Percentiles rank a stretch among this genome's conserved stretches.
Conservation (phyloP, 1,140 invertebrate species). For the Drosophila parvula region DNA sequence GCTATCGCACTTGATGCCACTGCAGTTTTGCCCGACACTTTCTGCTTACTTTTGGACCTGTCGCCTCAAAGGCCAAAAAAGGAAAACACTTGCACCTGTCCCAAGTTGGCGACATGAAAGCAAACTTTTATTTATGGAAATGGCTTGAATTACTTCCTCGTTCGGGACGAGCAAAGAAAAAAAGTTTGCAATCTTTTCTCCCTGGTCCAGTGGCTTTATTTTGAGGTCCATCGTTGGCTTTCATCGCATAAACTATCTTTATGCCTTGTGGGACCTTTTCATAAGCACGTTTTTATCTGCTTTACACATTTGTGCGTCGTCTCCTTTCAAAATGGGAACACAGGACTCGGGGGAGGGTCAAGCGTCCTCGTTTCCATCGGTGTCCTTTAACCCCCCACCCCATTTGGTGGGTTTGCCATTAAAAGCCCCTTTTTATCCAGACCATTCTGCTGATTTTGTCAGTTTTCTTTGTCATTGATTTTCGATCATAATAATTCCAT, state of each 20-base stretch:
- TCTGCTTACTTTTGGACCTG: conserved; percentile 30
- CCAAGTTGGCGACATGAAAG: conserved; percentile 31
- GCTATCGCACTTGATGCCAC: conserved; percentile 15
- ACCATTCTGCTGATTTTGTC: conserved; percentile 72
- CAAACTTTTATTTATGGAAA: conserved; percentile 51
- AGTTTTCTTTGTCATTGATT: conserved; percentile 79
- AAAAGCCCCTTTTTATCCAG: conserved; percentile 20
- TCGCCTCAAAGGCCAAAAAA: conserved; percentile 26
- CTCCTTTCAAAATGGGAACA: conserved; percentile 29
- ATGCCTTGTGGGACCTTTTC: conserved; percentile 65
- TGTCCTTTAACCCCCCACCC: conserved; percentile 23
- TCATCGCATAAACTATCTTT: conserved; percentile 72
- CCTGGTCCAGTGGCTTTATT: conserved; percentile 54
- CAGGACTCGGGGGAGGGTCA: conserved; percentile 34
- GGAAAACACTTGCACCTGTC: conserved; percentile 51
- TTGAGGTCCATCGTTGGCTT: conserved; percentile 35
- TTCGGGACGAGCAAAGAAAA: conserved; percentile 27
- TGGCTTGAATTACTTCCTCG: conserved; percentile 77
- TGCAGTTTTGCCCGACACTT: conserved; percentile 35
- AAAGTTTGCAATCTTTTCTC: conserved; percentile 15
- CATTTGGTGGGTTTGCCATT: conserved; percentile 20
- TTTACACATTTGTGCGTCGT: conserved; percentile 72
- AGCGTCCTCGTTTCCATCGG: conserved; percentile 25
- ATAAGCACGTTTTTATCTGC: conserved; percentile 78
- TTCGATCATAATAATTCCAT: conserved; percentile 79